Base-by-base conservation (phyloP, 1,140 invertebrate genomes). In the Dendroctonus valens region DNA sequence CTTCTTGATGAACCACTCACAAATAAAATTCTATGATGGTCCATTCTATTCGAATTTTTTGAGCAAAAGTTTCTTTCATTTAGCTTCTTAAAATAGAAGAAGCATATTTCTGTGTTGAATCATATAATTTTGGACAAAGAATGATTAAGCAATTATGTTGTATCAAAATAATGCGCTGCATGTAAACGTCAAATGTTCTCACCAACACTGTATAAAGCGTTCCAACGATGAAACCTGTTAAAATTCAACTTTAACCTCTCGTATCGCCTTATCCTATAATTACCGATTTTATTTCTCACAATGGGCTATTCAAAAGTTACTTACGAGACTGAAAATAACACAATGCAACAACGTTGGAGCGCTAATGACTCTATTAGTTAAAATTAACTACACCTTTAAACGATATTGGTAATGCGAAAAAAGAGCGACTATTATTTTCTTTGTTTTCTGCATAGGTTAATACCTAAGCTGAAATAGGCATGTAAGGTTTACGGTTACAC, bases 311-410 rank as follows among this genome's bases (percentile, higher is more conserved):
- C 53, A 55, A 55, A 39, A 37, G n/a, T n/a, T 40, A 55, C 4
- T 55, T 55, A 55, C 53, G 53, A 55, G 53, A 55, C 26, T 40
- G n/a, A 39, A 9, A 40, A n/a, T 41, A 55, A n/a, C 7, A 55
- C 53, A 55, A 39, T 39, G 53, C 26, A 11, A 46, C n/a, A 46
- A 11, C 26, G 26, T 40, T 39, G 8, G n/a, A 55, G 39, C 53
- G 53, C 15, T 55, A 55, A 55, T 55, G 53, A 41, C 53, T 55
- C 53, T 55, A 55, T 55, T 55, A 55, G 53, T 40, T 55, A 12
- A 41, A 55, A 8, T 55, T 55, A 39, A 55, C 53, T 39, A 26
- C 53, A 51, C 49, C 14, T 51, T 51, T 15, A 7, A 51, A 51
- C 49, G 15, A 9, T 46, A 46, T 46, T 46, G 8, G n/a, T 46